Evolutionary conservation across 2,797 vertebrate genomes (phyloP).

Genomic region (Geotrypetes seraphini): DNA sequence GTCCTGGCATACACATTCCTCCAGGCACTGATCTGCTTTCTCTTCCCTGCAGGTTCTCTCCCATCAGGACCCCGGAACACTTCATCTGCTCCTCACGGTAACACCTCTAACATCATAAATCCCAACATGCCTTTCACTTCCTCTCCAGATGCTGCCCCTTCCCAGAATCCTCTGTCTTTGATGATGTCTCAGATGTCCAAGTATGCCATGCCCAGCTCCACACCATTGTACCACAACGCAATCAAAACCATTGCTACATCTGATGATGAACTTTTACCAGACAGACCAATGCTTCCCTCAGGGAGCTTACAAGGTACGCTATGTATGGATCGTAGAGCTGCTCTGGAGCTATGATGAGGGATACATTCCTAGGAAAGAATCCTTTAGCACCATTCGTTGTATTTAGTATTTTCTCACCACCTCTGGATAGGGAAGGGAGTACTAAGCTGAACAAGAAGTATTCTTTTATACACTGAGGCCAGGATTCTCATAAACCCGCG

Average conservation of each 20-base stretch:
- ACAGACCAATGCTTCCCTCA: slow-evolving; percentile 79
- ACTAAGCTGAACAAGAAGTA: too few species aligned
- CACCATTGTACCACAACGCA: slow-evolving; percentile 94
- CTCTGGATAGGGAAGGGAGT: too few species aligned
- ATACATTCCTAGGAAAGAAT: too few species aligned
- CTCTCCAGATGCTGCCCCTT: slow-evolving; percentile 71
- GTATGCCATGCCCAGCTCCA: slow-evolving; percentile 94
- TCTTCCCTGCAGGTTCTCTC: slow-evolving; percentile 38
- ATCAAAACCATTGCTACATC: slow-evolving; percentile 98
- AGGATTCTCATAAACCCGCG: too few species aligned
- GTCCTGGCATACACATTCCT: background rate
- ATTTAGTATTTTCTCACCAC: too few species aligned
- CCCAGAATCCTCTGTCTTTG: slow-evolving; percentile 90
- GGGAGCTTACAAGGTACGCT: slow-evolving; percentile 73
- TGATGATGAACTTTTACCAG: slow-evolving; percentile 86
- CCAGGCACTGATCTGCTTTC: slow-evolving; percentile 10
- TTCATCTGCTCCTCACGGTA: slow-evolving; percentile 73
- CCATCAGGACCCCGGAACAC: slow-evolving; percentile 63
- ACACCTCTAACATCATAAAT: slow-evolving; percentile 68
- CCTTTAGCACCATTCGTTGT: too few species aligned
- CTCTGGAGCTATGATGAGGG: background rate
- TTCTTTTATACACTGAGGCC: too few species aligned
- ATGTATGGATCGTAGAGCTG: background rate
- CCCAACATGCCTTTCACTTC: slow-evolving; percentile 79
- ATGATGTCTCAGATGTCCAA: slow-evolving; percentile 99